phyloP scores from a whole-genome alignment of 1,140 invertebrate genomes.

The Druon quercuslanigerum region DNA sequence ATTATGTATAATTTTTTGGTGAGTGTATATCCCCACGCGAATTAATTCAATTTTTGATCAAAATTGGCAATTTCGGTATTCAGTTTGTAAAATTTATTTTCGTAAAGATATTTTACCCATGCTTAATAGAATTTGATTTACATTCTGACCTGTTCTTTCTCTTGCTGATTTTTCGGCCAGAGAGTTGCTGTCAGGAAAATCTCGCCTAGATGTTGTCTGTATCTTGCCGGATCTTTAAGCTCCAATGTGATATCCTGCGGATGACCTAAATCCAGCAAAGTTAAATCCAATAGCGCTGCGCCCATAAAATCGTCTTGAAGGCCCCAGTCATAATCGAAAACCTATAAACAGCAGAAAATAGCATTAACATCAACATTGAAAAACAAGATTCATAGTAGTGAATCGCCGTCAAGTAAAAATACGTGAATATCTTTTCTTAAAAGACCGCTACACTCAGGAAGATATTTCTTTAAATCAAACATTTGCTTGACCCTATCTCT shows the following conservation, averaged over 20 bases:
- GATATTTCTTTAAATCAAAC: no score
- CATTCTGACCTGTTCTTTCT: constrained; percentile 89
- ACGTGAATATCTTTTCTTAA: no score
- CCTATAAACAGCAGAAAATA: constrained; percentile 75
- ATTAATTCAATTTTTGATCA: no score
- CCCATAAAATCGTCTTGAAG: constrained; percentile 99
- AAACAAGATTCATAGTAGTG: no score
- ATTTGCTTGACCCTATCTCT: no score
- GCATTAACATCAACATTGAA: neutral
- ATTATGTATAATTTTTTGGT: no score
- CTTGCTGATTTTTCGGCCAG: constrained; percentile 92
- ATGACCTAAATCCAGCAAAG: constrained; percentile 88
- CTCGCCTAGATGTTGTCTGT: constrained; percentile 85
- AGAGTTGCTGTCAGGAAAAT: constrained; percentile 88
- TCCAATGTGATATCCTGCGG: constrained; percentile 86
- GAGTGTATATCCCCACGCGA: no score
- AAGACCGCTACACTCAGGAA: no score
- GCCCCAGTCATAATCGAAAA: constrained; percentile 99
- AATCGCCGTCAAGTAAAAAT: no score
- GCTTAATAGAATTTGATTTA: neutral
- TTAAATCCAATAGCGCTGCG: constrained; percentile 88
- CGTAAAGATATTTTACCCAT: no score
- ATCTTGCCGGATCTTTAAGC: constrained; percentile 83
- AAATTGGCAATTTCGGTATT: no score
- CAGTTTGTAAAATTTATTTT: no score